Percentiles rank a stretch among this genome's conserved stretches.
Evolutionary conservation across 2,797 vertebrate species (phyloP).

Genomic region (Hyperoplus immaculatus): DNA sequence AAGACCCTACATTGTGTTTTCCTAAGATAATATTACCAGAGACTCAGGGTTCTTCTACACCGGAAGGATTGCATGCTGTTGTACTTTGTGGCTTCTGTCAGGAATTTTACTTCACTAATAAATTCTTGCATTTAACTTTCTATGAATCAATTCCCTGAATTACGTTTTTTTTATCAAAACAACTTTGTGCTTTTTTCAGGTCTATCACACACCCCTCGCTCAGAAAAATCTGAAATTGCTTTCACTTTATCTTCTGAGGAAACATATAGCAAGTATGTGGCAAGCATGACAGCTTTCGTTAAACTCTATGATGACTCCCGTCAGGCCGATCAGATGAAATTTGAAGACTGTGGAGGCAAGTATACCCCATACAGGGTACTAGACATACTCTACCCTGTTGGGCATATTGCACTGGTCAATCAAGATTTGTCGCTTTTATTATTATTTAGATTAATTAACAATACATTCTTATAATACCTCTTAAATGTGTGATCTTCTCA

Average conservation of each 20-base stretch:
- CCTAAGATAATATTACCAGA: slow-evolving; percentile 58
- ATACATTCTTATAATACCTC: too few species aligned
- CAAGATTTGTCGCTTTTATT: slow-evolving; percentile 1
- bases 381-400: slow-evolving; percentile 26
- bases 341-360: slow-evolving; percentile 90
- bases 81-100: slow-evolving; percentile 5
- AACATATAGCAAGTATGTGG: slow-evolving; percentile 71
- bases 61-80: background rate
- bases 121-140: background rate
- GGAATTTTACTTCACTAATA: background rate
- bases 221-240: slow-evolving; percentile 91
- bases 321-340: slow-evolving; percentile 76
- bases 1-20: slow-evolving; percentile 62
- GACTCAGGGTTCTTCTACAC: background rate
- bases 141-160: background rate
- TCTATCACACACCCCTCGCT: slow-evolving; percentile 91
- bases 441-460: background rate
- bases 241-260: slow-evolving; percentile 62
- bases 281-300: slow-evolving; percentile 81
- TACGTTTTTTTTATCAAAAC: background rate
- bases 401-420: background rate
- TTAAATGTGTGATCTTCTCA: background rate
- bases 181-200: slow-evolving; percentile 81
- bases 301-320: slow-evolving; percentile 44
- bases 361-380: slow-evolving; percentile 26